Evolutionary conservation across 2,888 invertebrate species (phyloP), one percentile per base, ranked within the genome.

Genomic region (Prosapia bicincta): DNA sequence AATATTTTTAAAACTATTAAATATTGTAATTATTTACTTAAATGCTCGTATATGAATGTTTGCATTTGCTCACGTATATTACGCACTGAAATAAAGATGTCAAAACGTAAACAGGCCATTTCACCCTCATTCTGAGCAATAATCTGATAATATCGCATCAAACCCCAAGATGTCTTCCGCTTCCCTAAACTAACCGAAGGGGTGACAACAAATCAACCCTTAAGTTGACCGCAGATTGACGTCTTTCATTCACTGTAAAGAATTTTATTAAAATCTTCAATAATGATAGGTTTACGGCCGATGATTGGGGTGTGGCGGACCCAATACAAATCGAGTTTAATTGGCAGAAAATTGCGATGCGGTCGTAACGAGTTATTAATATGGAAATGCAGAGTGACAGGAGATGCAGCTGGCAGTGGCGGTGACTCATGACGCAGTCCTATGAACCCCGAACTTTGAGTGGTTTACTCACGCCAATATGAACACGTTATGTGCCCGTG

Each of bases 271-370:
- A 54, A 54, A 54, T 54, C 5, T n/a, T 54, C 54, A 54, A 54
- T 20, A 54, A 54, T 54, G 20, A 54, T 54, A 54, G 10, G 54
- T 54, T 54, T 54, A 54, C n/a, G 54, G 3, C 20, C 5, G n/a
- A 10, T 54, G 54, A 38, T 38, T 38, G 38, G 38, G 2, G 13
- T 7, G 13, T 7, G 13, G 38, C 10, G 13, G 38, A 6, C 54
- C 20, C 54, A 54, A 54, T 26, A 43, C 76, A 74, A 79, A 79
- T 76, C 78, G 76, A 78, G 80, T 79, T 79, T 79, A 80, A 80
- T 80, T 80, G 80, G 80, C 79, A 77, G 80, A 80, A 80, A 80
- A 80, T 80, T 80, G 80, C 77, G 72, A 76, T 54, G 69, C 71
- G 30, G 54, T 65, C 71, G 69, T 79, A 77, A 78, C 78, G 77